Conservation (phyloP, 2,888 invertebrate genomes). For the Esperia sulphurella region DNA sequence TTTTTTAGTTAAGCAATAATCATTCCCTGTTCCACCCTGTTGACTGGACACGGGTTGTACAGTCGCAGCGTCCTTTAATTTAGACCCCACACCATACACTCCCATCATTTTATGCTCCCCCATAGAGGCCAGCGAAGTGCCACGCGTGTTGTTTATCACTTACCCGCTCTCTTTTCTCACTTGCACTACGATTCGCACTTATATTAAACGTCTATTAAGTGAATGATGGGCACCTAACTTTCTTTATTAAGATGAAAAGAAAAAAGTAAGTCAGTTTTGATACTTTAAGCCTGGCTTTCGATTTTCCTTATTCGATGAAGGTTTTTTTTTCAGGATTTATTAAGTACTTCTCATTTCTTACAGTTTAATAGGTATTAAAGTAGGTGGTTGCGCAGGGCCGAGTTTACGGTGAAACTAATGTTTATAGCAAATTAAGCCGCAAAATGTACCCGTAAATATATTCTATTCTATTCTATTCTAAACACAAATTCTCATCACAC, state of each 20-base stretch:
- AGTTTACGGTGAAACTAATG: too few relatives aligned
- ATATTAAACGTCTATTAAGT: slow-evolving; percentile 5
- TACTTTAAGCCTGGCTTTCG: background rate
- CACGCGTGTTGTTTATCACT: background rate
- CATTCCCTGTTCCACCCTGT: too few relatives aligned
- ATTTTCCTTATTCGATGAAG: background rate
- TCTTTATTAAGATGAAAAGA: background rate
- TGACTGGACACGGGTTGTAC: too few relatives aligned
- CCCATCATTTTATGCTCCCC: background rate
- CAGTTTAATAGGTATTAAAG: too few relatives aligned
- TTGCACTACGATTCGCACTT: background rate
- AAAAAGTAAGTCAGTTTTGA: background rate
- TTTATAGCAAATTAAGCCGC: too few relatives aligned
- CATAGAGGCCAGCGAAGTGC: background rate
- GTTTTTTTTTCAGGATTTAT: background rate
- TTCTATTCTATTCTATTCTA: too few relatives aligned
- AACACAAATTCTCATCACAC: too few relatives aligned
- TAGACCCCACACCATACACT: background rate
- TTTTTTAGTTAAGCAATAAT: too few relatives aligned
- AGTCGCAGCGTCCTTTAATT: background rate
- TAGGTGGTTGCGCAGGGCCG: too few relatives aligned
- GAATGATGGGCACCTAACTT: slow-evolving; percentile 1
- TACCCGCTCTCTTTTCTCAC: background rate
- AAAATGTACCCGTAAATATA: too few relatives aligned
- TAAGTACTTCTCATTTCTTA: too few relatives aligned